Evolutionary conservation across 2,797 vertebrate genomes (phyloP), one percentile per base, ranked within the genome.

Genomic region (Peromyscus aztecus): DNA sequence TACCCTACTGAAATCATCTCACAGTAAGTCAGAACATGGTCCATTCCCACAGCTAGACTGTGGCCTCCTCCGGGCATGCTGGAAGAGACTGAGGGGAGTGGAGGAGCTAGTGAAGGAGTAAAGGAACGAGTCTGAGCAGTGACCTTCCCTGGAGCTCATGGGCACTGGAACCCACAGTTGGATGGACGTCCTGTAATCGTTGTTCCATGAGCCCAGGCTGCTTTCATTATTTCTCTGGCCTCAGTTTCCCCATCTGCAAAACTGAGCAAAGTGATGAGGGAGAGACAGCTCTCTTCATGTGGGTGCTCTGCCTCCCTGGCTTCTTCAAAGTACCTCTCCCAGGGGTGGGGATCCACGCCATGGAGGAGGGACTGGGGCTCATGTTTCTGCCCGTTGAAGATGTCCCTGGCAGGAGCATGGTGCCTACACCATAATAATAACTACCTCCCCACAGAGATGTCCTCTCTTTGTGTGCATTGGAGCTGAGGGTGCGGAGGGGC

Each of bases 181-280:
- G 24, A 43, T 43, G 73, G 24, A 43, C 40, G 3, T 24, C 78
- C 12, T 37, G 6, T 14, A 13, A 40, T 37, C 24, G 2, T 4
- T 29, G 29, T 29, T 90, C 19, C 9, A 1, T 3, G 55, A 57
- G 31, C 12, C 21, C 29, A 46, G 27, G 23, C 37, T 87, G 55
- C 1, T 77, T 78, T 40, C 2, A 1, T 21, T 65, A 46, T 19
- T 71, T 73, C 78, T 49, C 46, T 13, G 59, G 37, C 24, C 77
- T 95, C 40, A 61, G 52, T 85, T 81, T 92, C 27, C 69, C 59
- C 71, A 24, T 65, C 55, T 91, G 4, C 31, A 31, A 67, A 92
- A 43, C 2, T n/a, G 65, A 73, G 82, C 34, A 46, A 31, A 61
- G 12, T 14, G 31, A 37, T 49, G 43, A 16, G 16, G 9, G 13